These are phyloP conservation scores for Acrobasis suavella DNA, from an alignment of 2,888 invertebrate species.

Conservation along the genomic window DNA sequence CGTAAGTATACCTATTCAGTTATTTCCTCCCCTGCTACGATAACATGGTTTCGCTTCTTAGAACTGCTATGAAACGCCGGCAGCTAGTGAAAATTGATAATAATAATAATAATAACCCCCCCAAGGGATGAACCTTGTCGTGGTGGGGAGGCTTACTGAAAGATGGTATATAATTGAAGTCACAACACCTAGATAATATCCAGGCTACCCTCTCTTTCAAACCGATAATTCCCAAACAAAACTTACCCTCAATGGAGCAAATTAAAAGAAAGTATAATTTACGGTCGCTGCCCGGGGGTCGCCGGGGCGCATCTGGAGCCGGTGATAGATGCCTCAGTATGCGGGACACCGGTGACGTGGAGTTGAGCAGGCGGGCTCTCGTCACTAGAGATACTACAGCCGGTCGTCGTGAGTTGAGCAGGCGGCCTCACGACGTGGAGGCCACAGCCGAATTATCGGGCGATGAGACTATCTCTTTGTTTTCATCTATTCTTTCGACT, in stretches of 20 bases:
- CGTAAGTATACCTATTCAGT: no score
- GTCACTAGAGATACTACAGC: conserved; percentile 25
- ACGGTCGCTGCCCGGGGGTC: conserved; percentile 22
- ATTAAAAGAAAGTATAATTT: no score
- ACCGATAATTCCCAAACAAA: not conserved
- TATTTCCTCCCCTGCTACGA: no score
- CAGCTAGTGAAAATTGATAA: no score
- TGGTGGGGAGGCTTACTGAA: not conserved
- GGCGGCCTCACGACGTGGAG: no score
- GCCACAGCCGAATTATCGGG: no score
- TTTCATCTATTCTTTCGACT: no score
- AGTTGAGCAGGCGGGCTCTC: conserved; percentile 25
- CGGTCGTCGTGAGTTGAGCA: not conserved
- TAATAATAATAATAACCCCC: not conserved
- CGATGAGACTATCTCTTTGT: no score
- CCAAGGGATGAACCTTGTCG: not conserved
- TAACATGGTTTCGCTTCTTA: no score
- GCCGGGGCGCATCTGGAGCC: conserved; percentile 29
- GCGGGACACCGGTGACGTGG: conserved; percentile 25
- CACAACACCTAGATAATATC: not conserved
- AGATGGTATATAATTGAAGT: not conserved
- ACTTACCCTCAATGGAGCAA: no score
- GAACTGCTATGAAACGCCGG: no score
- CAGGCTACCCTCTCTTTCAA: not conserved
- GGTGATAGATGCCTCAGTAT: conserved; percentile 26